Conservation (phyloP, 2,888 invertebrate species). For the Petrophora chlorosata region DNA sequence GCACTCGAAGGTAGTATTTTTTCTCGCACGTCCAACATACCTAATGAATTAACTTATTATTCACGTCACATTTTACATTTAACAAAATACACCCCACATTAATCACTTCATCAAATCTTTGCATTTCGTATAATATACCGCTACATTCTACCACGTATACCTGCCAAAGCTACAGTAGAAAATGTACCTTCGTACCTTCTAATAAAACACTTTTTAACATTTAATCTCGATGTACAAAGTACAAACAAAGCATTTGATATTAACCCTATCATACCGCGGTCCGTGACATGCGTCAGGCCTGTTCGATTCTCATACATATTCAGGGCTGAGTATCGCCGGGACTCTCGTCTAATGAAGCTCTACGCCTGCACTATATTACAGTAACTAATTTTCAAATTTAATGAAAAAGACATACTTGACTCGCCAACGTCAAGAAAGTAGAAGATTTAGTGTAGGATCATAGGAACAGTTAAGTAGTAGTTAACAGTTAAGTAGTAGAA, state of each 20-base stretch:
- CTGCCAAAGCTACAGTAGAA: constrained; percentile 2
- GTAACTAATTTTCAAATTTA: constrained; percentile 11
- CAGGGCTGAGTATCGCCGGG: constrained; percentile 23
- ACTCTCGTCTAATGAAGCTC: constrained; percentile 34
- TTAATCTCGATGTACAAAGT: constrained; percentile 36
- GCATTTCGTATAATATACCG: constrained; percentile 27
- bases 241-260: constrained; percentile 47
- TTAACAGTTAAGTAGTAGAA: no score
- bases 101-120: constrained; percentile 41
- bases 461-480: no score
- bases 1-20: no score
- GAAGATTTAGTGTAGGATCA: no score
- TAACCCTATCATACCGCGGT: constrained; percentile 53
- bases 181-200: constrained; percentile 3
- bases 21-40: no score
- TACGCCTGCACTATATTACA: constrained; percentile 30
- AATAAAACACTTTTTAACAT: constrained; percentile 20
- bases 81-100: constrained; percentile 19
- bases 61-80: no score
- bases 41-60: no score
- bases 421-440: no score
- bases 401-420: no score
- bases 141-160: constrained; percentile 23
- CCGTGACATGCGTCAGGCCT: constrained; percentile 56
- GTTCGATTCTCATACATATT: constrained; percentile 43